These are phyloP conservation scores for Anastatus disparis DNA, from an alignment of 1,140 invertebrate genomes.

Conservation along the genomic window DNA sequence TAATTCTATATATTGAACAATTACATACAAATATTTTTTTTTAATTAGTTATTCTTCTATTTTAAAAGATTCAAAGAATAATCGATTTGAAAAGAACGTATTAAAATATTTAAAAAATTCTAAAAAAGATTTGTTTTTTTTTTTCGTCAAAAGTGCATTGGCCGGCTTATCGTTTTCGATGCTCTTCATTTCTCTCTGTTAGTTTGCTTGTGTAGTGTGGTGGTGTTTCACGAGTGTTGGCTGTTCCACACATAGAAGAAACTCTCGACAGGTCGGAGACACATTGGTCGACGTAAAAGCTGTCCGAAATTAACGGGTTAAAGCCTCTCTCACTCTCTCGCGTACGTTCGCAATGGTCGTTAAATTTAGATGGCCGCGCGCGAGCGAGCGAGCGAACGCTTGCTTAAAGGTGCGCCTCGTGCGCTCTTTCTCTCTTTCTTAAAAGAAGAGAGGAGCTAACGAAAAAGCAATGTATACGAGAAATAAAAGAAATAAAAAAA, in stretches of 20 bases:
- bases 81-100: too few relatives aligned
- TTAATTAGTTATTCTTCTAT: too few relatives aligned
- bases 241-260: constrained; percentile 6
- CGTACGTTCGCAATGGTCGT: constrained; percentile 53
- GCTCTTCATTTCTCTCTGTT: constrained; percentile 44
- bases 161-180: constrained; percentile 43
- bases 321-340: too few relatives aligned
- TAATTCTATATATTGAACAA: too few relatives aligned
- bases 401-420: constrained; percentile 38
- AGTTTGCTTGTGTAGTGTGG: too few relatives aligned
- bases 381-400: too few relatives aligned
- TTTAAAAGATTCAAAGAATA: too few relatives aligned
- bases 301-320: constrained; percentile 56
- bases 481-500: background rate
- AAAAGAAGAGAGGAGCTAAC: background rate
- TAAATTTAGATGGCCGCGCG: constrained; percentile 56
- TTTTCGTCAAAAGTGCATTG: constrained; percentile 43
- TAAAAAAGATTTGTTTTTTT: background rate
- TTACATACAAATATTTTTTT: too few relatives aligned
- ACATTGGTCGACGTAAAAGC: constrained; percentile 53
- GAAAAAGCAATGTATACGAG: background rate
- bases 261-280: constrained; percentile 47
- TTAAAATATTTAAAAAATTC: too few relatives aligned
- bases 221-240: too few relatives aligned
- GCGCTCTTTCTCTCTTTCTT: background rate